Evolutionary conservation across 2,888 invertebrate species (phyloP).

Genomic region (Metalampra italica): DNA sequence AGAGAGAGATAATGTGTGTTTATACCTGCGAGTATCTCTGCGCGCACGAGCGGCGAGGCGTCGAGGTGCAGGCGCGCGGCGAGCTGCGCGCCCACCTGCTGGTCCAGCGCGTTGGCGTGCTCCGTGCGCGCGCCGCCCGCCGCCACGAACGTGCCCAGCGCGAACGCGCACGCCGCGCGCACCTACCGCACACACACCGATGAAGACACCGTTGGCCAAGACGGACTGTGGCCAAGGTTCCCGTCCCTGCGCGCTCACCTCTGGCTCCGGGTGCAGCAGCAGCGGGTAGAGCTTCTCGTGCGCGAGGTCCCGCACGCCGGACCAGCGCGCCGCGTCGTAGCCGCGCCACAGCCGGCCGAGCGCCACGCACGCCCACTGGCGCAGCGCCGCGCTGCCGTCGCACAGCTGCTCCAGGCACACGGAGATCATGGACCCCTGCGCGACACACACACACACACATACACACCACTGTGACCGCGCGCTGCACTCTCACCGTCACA

Average conservation of each 20-base stretch:
- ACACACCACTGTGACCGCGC: background rate
- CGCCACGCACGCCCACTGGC: constrained; percentile 95
- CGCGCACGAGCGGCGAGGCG: constrained; percentile 92
- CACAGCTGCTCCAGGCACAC: constrained; percentile 93
- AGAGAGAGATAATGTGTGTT: background rate
- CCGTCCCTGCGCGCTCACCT: constrained; percentile 67
- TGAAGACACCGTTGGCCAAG: background rate
- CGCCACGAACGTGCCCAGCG: constrained; percentile 95
- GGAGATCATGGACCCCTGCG: constrained; percentile 91
- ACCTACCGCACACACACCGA: constrained; percentile 76
- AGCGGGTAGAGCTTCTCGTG: constrained; percentile 94
- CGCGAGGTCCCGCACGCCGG: constrained; percentile 96
- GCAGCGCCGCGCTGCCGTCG: constrained; percentile 80
- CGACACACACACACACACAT: background rate
- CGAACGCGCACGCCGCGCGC: constrained; percentile 95
- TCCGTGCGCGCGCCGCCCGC: constrained; percentile 91
- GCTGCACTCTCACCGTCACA: too few relatives aligned
- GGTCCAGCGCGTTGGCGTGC: constrained; percentile 96
- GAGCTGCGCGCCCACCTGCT: constrained; percentile 93
- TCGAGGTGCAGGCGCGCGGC: constrained; percentile 87
- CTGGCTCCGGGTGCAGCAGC: constrained; percentile 89
- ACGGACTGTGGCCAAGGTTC: too few relatives aligned
- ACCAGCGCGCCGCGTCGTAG: constrained; percentile 90
- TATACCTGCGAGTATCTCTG: constrained; percentile 89
- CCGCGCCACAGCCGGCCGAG: constrained; percentile 94